These are phyloP conservation scores for Mesoligia furuncula DNA, from an alignment of 2,888 invertebrate species.

Conservation along the genomic window DNA sequence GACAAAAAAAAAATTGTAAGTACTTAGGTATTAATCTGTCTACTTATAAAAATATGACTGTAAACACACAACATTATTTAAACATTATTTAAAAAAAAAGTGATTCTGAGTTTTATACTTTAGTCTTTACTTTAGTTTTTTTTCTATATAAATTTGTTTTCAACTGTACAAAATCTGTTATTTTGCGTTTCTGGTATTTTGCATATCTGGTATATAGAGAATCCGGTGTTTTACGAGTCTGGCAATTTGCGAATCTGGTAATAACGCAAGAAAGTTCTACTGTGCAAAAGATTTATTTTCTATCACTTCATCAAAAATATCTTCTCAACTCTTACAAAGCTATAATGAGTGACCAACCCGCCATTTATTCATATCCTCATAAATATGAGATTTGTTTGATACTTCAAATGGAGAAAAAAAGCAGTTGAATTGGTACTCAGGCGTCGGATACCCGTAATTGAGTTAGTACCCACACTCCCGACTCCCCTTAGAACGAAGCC, in stretches of 20 bases:
- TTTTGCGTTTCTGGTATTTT: too few species aligned
- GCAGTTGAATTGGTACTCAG: conserved; percentile 81
- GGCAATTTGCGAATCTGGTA: too few species aligned
- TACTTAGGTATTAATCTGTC: not conserved
- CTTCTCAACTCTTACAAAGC: conserved; percentile 7
- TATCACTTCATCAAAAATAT: not conserved
- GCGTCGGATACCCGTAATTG: conserved; percentile 86
- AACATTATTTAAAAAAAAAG: too few species aligned
- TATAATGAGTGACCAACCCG: conserved; percentile 29
- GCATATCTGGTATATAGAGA: too few species aligned
- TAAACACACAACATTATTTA: too few species aligned
- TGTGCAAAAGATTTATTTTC: not conserved
- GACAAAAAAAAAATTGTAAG: not conserved
- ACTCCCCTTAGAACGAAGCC: conserved; percentile 72
- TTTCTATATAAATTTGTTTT: too few species aligned
- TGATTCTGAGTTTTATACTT: too few species aligned
- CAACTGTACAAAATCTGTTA: too few species aligned
- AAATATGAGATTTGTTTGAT: conserved; percentile 71
- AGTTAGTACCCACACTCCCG: conserved; percentile 83
- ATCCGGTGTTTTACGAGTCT: too few species aligned
- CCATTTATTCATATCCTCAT: conserved; percentile 36
- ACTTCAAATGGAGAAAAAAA: conserved; percentile 72
- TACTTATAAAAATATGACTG: not conserved
- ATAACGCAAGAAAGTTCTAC: not conserved
- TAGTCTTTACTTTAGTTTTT: too few species aligned